A percentile compares a stretch with the other conserved stretches of the same genome.
Conservation (phyloP, 2,113 vertebrate species). For the Eupsittula cactorum region DNA sequence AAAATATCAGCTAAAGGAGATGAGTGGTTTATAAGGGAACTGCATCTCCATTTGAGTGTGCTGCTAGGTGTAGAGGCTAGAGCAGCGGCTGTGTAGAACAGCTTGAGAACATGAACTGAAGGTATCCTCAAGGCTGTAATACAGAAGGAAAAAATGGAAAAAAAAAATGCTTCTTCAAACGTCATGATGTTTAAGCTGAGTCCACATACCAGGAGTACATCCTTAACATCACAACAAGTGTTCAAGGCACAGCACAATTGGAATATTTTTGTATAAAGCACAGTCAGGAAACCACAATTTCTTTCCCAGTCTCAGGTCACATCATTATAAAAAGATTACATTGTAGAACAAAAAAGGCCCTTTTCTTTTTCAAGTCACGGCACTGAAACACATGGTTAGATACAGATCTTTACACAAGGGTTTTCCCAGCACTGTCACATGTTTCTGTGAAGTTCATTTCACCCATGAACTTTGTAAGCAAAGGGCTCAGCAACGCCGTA, state of each 20-base stretch:
- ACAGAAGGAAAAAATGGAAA: not conserved
- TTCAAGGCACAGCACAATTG: not conserved
- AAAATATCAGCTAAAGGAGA: not conserved
- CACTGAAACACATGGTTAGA: not conserved
- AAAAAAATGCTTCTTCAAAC: not conserved
- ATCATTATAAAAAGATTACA: not conserved
- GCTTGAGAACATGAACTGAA: not conserved
- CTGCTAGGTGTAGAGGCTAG: not conserved
- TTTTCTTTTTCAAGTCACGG: not conserved
- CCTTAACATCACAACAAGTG: not conserved
- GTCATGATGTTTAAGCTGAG: not conserved
- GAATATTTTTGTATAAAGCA: not conserved
- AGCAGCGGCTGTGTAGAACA: not conserved
- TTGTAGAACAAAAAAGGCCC: not conserved
- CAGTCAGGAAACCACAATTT: not conserved
- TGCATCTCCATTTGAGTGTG: not conserved
- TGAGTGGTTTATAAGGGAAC: slow-evolving; percentile 5
- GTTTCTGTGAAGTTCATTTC: not conserved
- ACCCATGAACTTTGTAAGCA: not conserved
- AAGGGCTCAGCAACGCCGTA: accelerated
- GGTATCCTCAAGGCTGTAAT: not conserved
- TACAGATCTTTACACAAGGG: not conserved
- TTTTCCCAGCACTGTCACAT: not conserved
- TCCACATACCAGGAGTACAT: not conserved
- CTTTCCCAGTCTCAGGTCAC: not conserved